Evolutionary conservation across 2,888 invertebrate genomes (phyloP), one percentile per base, ranked within the genome.

Genomic region (Chrysomela aeneicollis): DNA sequence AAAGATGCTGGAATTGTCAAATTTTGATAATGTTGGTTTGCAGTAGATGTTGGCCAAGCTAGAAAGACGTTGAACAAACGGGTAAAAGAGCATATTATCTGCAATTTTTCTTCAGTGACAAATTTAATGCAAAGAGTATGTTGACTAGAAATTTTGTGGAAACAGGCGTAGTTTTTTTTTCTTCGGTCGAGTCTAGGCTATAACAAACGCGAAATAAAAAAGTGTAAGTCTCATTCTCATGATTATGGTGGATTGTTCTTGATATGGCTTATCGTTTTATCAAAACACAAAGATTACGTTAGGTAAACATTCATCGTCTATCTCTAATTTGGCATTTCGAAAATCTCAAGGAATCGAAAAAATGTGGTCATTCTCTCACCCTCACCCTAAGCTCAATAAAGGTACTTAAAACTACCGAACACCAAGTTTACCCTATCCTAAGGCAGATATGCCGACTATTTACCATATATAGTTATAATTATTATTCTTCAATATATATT

Each of bases 391-490:
- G 78, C 79, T 78, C 78, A 77, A 75, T 66, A 76, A 79, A 78
- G 77, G 78, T 75, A 72, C 79, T 79, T 80, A 78, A 66, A 74
- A 73, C 81, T 82, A 82, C 81, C 81, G 82, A 82, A 82, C 82
- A 82, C 81, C 81, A 76, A 81, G 72, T 74, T 78, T 78, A 78
- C 75, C 78, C 79, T 79, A 79, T 70, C 70, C 77, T 80, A 79
- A 79, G 79, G 79, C 80, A 78, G 79, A 79, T 78, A 79, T 78
- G 79, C 79, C 79, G 71, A 74, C 71, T 76, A 77, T 75, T 74
- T 77, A 78, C 78, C 75, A 76, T 78, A 78, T 76, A 76, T 77
- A 26, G 75, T 78, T 73, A 80, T 80, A 81, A 54, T 54, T 19
- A 54, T 54, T 79, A 78, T 59, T 61, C 59, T 59, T 62, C 53